Percentiles rank a stretch among this genome's conserved stretches.
phyloP scores from a whole-genome alignment of 2,113 vertebrate genomes.

The Xenopus laevis region DNA sequence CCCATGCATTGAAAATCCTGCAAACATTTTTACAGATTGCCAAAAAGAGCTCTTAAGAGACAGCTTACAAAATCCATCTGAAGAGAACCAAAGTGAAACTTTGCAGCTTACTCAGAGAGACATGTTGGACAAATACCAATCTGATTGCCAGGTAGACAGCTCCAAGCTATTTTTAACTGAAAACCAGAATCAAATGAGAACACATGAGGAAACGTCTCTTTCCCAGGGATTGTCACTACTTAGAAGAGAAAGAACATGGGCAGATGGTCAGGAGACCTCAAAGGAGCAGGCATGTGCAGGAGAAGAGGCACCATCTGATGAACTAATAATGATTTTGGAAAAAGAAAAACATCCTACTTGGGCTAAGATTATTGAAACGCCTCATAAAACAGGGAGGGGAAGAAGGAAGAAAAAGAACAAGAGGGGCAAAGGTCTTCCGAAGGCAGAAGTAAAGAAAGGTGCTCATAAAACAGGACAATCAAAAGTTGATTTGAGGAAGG shows the following conservation, averaged over 20 bases:
- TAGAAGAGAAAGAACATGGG: conserved; percentile 27
- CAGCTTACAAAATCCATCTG: background rate
- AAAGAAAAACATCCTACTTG: conserved; percentile 20
- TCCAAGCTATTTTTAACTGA: conserved; percentile 6
- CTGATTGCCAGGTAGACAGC: background rate
- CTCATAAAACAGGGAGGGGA: conserved; percentile 29
- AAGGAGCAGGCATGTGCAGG: background rate
- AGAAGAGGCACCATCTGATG: background rate
- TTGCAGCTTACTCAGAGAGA: background rate
- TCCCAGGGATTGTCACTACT: background rate
- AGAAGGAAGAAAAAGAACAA: conserved; percentile 41
- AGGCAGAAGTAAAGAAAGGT: conserved; percentile 20
- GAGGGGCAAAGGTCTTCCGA: conserved; percentile 19
- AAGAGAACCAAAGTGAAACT: conserved; percentile 10
- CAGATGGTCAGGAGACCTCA: conserved; percentile 37
- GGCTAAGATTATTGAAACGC: conserved; percentile 5
- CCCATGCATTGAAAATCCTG: background rate
- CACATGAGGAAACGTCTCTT: background rate
- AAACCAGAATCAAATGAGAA: background rate
- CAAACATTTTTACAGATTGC: background rate
- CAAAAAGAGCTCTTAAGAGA: background rate
- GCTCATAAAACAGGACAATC: background rate
- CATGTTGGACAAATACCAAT: background rate
- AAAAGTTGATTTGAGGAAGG: conserved; percentile 15
- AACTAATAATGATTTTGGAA: conserved; percentile 3